Base-by-base conservation (phyloP, 2,113 vertebrate species). In the Miniopterus natalensis region DNA sequence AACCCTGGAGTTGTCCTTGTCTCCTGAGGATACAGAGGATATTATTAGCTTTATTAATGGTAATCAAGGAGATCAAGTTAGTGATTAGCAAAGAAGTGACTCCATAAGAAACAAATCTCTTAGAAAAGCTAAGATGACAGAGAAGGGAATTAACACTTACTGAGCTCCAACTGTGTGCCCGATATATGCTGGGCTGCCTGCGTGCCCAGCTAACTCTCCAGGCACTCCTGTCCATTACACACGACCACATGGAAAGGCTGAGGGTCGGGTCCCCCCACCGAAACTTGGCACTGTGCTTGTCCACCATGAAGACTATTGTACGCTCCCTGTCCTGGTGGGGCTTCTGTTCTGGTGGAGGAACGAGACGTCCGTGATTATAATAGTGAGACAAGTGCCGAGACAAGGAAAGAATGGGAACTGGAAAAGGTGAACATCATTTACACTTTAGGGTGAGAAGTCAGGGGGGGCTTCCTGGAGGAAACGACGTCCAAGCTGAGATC, bases 11-110 rank as follows among this genome's bases (percentile, higher is more conserved):
- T 25, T 70, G 57, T 36, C 59, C n/a, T 14, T 6, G 42, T 65
- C 55, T 92, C 68, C 36, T 5, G 49, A 84, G 81, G 68, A 88
- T 91, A 73, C 20, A 20, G 15, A 84, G 59, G 61, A 8, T 90
- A 47, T 63, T 73, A 57, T 90, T 66, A 78, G 77, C 49, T 88
- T 80, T 95, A 81, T 81, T 96, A 88, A 73, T 57, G 81, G 47
- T 18, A 74, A 31, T 70, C 71, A 57, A 6, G 36, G 71, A 80
- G 40, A 96, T 63, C 36, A 85, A 92, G 75, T 71, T 49, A 78
- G 68, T 63, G 40, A 77, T 31, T 71, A 85, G 90, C 17, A 88
- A 84, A 94, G 9, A 86, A 75, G 73, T 20, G 29, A 65, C 66
- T 70, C 51, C 17, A 4, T 57, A 75, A 90, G 88, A 80, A 88